Evolutionary conservation across 2,797 vertebrate genomes (phyloP).

Genomic region (Liparis tanakae): DNA sequence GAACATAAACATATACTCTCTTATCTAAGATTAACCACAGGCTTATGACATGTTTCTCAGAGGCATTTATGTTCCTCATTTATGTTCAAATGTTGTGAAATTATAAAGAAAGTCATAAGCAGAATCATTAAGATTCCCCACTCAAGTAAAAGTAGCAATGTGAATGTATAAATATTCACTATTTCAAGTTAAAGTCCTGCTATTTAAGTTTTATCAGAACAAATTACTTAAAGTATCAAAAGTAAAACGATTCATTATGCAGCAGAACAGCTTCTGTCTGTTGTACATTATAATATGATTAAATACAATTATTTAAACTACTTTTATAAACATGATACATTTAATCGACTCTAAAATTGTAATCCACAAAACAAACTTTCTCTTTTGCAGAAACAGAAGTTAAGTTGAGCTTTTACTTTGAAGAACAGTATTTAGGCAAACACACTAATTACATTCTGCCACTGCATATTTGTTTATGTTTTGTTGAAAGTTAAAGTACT

Average conservation of each 20-base stretch:
- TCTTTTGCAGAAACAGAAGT: background rate
- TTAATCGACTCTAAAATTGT: background rate
- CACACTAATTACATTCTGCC: background rate
- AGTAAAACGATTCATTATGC: background rate
- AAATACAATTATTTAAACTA: background rate
- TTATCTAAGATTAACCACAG: slow-evolving; percentile 27
- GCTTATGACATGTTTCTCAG: slow-evolving; percentile 28
- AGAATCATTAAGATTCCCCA: slow-evolving; percentile 12
- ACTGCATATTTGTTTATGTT: background rate
- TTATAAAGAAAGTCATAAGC: slow-evolving; percentile 1
- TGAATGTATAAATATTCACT: background rate
- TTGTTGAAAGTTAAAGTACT: background rate
- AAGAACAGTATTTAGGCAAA: background rate
- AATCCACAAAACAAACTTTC: too few species aligned
- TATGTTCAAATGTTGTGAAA: slow-evolving; percentile 6
- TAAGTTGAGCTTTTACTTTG: background rate
- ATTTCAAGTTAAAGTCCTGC: background rate
- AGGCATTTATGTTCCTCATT: slow-evolving; percentile 6
- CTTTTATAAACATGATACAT: background rate
- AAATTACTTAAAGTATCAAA: background rate
- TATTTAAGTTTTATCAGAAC: background rate
- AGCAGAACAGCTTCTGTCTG: background rate
- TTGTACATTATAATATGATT: background rate
- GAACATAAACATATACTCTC: slow-evolving; percentile 27
- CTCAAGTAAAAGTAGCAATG: background rate